A percentile compares a stretch with the other conserved stretches of the same genome.
Evolutionary conservation across 2,888 invertebrate genomes (phyloP).

Genomic region (Creontiades dilutus): DNA sequence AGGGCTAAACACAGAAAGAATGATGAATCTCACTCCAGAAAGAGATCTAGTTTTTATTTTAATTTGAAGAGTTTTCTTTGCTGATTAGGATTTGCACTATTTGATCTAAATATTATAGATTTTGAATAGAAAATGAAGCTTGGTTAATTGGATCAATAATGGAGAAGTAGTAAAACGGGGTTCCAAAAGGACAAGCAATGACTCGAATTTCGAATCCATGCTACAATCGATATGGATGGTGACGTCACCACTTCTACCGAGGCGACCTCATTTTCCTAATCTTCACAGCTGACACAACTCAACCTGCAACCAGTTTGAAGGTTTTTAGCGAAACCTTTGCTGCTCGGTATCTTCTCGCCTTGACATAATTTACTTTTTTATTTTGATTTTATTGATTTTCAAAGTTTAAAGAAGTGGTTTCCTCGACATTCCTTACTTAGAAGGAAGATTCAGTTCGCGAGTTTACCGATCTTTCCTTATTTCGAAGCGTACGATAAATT

Average conservation of each 20-base stretch:
- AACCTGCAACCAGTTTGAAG: constrained; percentile 51
- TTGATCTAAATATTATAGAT: too few species aligned
- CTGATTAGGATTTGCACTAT: too few species aligned
- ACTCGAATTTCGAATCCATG: too few species aligned
- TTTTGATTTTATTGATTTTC: constrained; percentile 22
- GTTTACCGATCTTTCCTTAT: not conserved
- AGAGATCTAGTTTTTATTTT: too few species aligned
- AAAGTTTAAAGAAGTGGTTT: not conserved
- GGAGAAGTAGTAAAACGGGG: too few species aligned
- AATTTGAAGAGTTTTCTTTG: too few species aligned
- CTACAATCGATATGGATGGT: not conserved
- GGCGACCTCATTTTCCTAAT: not conserved
- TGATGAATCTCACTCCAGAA: too few species aligned
- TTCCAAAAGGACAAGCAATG: too few species aligned
- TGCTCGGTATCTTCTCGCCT: constrained; percentile 42
- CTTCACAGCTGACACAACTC: not conserved
- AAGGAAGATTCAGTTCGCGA: not conserved
- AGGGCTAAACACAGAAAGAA: too few species aligned
- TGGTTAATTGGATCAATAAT: too few species aligned
- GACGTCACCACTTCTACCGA: not conserved
- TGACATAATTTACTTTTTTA: constrained; percentile 63
- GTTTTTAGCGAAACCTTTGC: not conserved
- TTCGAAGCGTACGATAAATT: not conserved
- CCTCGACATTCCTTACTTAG: not conserved
- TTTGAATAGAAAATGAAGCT: too few species aligned